These are phyloP conservation scores for Poeciliopsis presidionis DNA, from an alignment of 2,797 vertebrate species.

Conservation along the genomic window DNA sequence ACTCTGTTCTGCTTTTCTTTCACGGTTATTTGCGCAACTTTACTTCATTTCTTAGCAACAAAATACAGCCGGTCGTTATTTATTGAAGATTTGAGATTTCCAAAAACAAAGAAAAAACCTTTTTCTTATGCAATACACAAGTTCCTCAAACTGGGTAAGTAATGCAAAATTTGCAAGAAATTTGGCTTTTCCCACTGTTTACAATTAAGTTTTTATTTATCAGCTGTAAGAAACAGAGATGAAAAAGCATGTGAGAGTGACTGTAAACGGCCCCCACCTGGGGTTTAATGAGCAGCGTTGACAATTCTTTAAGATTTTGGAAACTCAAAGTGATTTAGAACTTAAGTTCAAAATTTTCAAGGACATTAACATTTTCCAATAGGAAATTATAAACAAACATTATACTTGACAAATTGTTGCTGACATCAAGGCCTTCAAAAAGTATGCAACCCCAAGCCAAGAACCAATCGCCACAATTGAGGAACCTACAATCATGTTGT, in stretches of 20 bases:
- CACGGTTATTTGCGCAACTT: too few species aligned
- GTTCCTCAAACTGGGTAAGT: conserved; percentile 26
- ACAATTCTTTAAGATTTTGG: conserved; percentile 6
- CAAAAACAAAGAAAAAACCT: neutral
- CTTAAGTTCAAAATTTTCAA: conserved; percentile 32
- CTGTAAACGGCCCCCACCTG: conserved; percentile 47
- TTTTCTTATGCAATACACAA: conserved; percentile 30
- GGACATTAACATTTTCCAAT: conserved; percentile 20
- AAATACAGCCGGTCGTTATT: too few species aligned
- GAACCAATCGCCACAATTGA: neutral
- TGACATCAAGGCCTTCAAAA: conserved; percentile 19
- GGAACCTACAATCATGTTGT: conserved; percentile 42
- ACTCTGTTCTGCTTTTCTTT: too few species aligned
- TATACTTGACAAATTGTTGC: conserved; percentile 19
- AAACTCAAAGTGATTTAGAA: neutral
- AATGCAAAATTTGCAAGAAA: conserved; percentile 27
- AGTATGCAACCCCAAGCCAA: conserved; percentile 37
- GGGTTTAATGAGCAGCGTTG: conserved; percentile 14
- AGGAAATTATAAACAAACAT: conserved; percentile 27
- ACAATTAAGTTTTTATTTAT: conserved; percentile 37
- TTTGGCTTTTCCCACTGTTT: conserved; percentile 2
- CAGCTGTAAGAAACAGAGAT: neutral
- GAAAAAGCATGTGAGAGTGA: conserved; percentile 7
- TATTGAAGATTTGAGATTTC: too few species aligned
- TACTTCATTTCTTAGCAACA: too few species aligned